Base-by-base conservation (phyloP, 2,113 vertebrate species). In the Thalassoma bifasciatum region DNA sequence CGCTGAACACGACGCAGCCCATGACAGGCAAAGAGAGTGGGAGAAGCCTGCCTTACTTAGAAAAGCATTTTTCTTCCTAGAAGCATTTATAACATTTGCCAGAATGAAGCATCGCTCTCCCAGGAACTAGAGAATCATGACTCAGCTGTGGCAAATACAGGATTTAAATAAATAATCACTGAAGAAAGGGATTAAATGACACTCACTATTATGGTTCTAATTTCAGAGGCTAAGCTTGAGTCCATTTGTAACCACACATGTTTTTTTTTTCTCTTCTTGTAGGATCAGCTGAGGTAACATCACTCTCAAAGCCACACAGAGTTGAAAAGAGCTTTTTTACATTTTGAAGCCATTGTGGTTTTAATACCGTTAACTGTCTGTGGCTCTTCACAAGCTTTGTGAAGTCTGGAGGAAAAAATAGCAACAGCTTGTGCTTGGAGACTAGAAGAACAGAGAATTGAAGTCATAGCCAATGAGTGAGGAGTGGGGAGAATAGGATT, bases 1-100 rank as follows among this genome's bases (percentile, higher is more conserved):
- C 9, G 24, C 42, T 42, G 66, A 72, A 52, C 50, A 53, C 10
- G 6, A 37, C 53, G 13, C 47, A 16, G 0, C 60, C 58, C 1
- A 5, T 59, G 61, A 81, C 72, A 63, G 22, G 30, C 72, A 46
- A 26, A 57, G 46, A 67, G 12, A 73, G 24, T 47, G 17, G 56
- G 75, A 52, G 56, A 23, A 30, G 37, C 13, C 37, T 72, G 56
- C 16, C 19, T 34, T 54, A 12, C 75, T 54, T 8, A 50, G 22
- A 71, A 56, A 36, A 62, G 19, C 40, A 13, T 36, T 73, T n/a
- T 59, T 58, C 30, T 46, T 26, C 24, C 60, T 37, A 3, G 10
- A 16, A 66, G 51, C 40, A 8, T 42, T 51, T 52, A 44, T 40
- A 40, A 49, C 19, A 13, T 67, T 67, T 63, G 16, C 34, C 16